phyloP scores from a whole-genome alignment of 2,113 vertebrate genomes.

The Cyprinodon brontotheroides region DNA sequence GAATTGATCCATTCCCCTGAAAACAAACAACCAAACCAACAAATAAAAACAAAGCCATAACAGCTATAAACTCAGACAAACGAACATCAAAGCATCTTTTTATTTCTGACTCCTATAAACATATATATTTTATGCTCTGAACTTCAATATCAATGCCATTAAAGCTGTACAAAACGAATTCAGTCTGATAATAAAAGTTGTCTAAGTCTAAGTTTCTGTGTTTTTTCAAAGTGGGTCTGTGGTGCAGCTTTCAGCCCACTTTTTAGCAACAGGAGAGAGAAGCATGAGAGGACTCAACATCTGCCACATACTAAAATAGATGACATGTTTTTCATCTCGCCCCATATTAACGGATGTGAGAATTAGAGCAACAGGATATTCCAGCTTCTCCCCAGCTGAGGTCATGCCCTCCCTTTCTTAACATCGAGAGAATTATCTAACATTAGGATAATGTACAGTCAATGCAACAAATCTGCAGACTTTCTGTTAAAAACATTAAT shows the following conservation, averaged over 20 bases:
- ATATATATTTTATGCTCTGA: no score
- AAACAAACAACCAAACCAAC: no score
- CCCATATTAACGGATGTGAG: slow-evolving; percentile 23
- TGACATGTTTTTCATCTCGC: slow-evolving; percentile 31
- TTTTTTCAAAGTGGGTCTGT: background rate
- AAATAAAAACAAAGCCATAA: no score
- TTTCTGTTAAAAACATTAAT: background rate
- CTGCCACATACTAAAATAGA: slow-evolving; percentile 50
- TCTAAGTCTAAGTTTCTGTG: no score
- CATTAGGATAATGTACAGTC: background rate
- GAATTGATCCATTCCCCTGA: no score
- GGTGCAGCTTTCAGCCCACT: background rate
- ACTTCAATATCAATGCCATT: no score
- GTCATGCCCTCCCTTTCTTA: background rate
- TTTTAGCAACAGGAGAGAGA: background rate
- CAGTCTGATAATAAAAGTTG: no score
- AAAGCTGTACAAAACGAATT: no score
- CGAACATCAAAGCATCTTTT: no score
- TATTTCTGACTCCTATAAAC: no score
- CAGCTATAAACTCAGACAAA: no score
- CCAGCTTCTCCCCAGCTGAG: background rate
- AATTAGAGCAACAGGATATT: slow-evolving; percentile 20
- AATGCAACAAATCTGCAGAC: background rate
- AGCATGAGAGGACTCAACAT: slow-evolving; percentile 15
- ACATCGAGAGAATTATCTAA: background rate